A percentile compares a stretch with the other conserved stretches of the same genome.
phyloP scores from a whole-genome alignment of 2,113 vertebrate genomes.

The Vombatus ursinus region DNA sequence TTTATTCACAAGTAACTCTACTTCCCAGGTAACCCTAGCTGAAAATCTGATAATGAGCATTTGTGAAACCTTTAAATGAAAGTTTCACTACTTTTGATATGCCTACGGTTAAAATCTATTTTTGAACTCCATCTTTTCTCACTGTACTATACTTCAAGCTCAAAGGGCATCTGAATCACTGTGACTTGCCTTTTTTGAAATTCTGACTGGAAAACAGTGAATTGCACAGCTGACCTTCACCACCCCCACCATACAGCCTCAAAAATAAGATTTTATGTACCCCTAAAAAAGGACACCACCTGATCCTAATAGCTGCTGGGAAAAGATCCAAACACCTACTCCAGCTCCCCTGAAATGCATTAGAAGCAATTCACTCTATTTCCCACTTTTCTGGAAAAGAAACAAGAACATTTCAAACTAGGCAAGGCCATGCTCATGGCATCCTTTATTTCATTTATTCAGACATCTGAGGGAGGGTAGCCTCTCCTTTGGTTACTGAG shows the following conservation, averaged over 20 bases:
- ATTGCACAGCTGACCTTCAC: not conserved
- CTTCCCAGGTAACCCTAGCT: not conserved
- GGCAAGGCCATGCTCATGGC: not conserved
- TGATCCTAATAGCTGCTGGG: not conserved
- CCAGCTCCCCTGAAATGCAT: not conserved
- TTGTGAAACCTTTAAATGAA: constrained; percentile 1
- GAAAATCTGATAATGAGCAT: not conserved
- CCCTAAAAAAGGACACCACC: not conserved
- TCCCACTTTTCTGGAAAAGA: not conserved
- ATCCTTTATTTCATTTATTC: not conserved
- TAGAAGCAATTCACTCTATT: not conserved
- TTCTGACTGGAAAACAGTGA: not conserved
- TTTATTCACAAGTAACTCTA: not conserved
- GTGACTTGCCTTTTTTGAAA: not conserved
- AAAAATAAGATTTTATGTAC: not conserved
- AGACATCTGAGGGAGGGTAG: not conserved
- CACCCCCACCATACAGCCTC: not conserved
- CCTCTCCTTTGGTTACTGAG: not conserved
- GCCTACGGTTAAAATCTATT: not conserved
- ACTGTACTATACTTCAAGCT: not conserved
- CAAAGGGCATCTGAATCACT: not conserved
- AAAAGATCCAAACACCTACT: not conserved
- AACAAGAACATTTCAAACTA: not conserved
- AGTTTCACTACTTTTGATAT: not conserved
- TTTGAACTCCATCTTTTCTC: not conserved